phyloP scores from a whole-genome alignment of 2,797 vertebrate species.

The Diplodus puntazzo region DNA sequence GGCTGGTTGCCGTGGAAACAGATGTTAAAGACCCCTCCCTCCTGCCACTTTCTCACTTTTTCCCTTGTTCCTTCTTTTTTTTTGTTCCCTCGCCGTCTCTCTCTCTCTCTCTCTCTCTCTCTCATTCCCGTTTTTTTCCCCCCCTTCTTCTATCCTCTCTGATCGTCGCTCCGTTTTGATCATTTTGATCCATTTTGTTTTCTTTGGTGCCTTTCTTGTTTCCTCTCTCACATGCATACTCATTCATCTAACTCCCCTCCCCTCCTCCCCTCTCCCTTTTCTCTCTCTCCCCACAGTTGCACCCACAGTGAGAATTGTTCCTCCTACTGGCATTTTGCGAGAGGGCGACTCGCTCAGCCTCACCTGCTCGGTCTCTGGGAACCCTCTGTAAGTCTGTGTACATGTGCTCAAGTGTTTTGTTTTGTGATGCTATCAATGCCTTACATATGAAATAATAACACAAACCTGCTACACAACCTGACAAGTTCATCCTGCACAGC shows the following conservation, averaged over 20 bases:
- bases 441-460: not conserved
- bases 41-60: constrained; percentile 42
- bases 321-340: constrained; percentile 89
- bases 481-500: not conserved
- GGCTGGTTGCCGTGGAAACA: constrained; percentile 79
- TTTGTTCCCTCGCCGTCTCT: not conserved
- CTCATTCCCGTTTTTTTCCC: constrained; percentile 14
- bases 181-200: constrained; percentile 1
- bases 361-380: constrained; percentile 90
- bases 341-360: constrained; percentile 92
- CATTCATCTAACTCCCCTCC: not conserved
- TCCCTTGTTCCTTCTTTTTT: constrained; percentile 11
- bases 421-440: not conserved
- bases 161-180: constrained; percentile 38
- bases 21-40: constrained; percentile 68
- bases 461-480: not conserved
- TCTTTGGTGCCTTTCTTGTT: constrained; percentile 24
- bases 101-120: not conserved
- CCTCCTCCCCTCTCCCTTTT: not conserved
- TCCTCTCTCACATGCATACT: constrained; percentile 19
- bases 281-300: constrained; percentile 80
- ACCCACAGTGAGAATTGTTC: constrained; percentile 88
- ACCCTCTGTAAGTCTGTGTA: constrained; percentile 89
- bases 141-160: not conserved
- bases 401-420: constrained; percentile 17